Conservation (phyloP, 2,113 vertebrate genomes). For the human region GRCh38 chr16:52678501-52679000, state of each 20-base stretch:
- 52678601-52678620: too few species aligned
- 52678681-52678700: not conserved
- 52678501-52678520: too few species aligned
- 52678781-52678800: not conserved
- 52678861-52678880: too few species aligned
- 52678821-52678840: not conserved
- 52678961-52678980: not conserved
- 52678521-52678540: too few species aligned
- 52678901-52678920: not conserved
- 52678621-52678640: not conserved
- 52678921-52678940: fast-evolving
- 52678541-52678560: too few species aligned
- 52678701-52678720: not conserved
- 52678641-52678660: not conserved
- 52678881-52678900: not conserved
- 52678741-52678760: not conserved
- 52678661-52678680: not conserved
- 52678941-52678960: not conserved
- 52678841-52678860: not conserved
- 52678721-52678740: not conserved
- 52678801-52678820: not conserved
- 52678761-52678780: not conserved
- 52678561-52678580: too few species aligned
- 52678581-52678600: too few species aligned
- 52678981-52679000: not conserved